Base-by-base conservation (phyloP, 1,140 invertebrate species). In the Coenobita brevimanus region DNA sequence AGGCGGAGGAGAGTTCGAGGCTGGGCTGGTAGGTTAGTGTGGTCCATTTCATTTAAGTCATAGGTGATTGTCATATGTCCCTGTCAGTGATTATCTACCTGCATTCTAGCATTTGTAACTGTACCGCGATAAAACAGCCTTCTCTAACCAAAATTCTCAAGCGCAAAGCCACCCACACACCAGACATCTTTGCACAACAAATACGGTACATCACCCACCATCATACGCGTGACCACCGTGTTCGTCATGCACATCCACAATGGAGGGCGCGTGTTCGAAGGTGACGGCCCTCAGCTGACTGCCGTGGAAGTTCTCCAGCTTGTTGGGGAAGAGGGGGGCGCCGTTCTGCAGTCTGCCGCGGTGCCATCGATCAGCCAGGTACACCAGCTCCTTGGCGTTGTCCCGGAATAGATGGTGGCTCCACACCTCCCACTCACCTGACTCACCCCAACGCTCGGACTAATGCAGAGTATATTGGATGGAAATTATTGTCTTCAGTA, bases 221-320 rank as follows among this genome's bases (percentile, higher is more conserved):
- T 87, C 85, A n/a, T 87, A 87, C 24, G 79, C 60, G 67, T 80
- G 76, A 0, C 64, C 78, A 27, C 3, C 76, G 13, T 38, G 36
- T 33, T 21, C n/a, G 0, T 33, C 62, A 2, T 80, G 30, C 17
- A 81, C 33, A n/a, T 84, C 36, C 41, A 82, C 43, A 69, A 87
- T 85, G 62, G 89, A 88, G 46, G 90, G 90, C 36, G 76, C 69
- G 60, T 88, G 89, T 54, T 89, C 87, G 50, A 88, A 88, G 33
- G 82, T 89, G 8, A 88, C 89, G 27, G 82, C 82, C 15, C 73
- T 50, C 62, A 89, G 67, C n/a, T 67, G 27, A 43, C 50, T 62
- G 76, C 89, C 82, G 50, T 79, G 79, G 78, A 89, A 89, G 64
- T 90, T 10, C 6, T 33, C 36, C 30, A 87, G 64, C 50, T 87